These are phyloP conservation scores for Caenorhabditis zanzibari DNA, from an alignment of 2,888 invertebrate genomes.

Conservation along the genomic window DNA sequence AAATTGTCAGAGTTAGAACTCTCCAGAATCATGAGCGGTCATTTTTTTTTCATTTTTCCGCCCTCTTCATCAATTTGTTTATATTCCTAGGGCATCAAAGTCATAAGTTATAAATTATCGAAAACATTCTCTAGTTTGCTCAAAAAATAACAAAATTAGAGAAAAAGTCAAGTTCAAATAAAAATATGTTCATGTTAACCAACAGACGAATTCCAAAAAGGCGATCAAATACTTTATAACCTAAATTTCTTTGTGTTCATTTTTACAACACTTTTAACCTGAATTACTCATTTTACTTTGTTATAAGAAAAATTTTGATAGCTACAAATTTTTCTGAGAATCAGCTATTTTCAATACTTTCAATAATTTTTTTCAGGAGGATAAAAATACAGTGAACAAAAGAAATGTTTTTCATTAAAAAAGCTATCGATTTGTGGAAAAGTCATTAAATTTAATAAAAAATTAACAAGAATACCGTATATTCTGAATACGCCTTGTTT, in stretches of 20 bases:
- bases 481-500: too few relatives aligned
- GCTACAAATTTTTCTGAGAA: background rate
- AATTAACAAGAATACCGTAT: too few relatives aligned
- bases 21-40: background rate
- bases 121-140: background rate
- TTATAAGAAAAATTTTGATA: background rate
- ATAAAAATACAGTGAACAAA: too few relatives aligned
- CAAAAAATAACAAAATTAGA: too few relatives aligned
- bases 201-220: background rate
- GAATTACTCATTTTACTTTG: constrained; percentile 1
- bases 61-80: constrained; percentile 1
- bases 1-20: background rate
- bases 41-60: background rate
- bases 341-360: too few relatives aligned
- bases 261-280: background rate
- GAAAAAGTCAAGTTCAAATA: too few relatives aligned
- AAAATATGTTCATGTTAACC: too few relatives aligned
- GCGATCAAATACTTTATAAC: background rate
- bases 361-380: too few relatives aligned
- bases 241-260: background rate
- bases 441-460: too few relatives aligned
- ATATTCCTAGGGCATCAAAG: background rate
- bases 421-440: too few relatives aligned
- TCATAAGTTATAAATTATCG: constrained; percentile 1
- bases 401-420: too few relatives aligned